Percentiles rank a stretch among this genome's conserved stretches.
Conservation (phyloP, 2,113 vertebrate species). For the Microcebus ravelobensis region DNA sequence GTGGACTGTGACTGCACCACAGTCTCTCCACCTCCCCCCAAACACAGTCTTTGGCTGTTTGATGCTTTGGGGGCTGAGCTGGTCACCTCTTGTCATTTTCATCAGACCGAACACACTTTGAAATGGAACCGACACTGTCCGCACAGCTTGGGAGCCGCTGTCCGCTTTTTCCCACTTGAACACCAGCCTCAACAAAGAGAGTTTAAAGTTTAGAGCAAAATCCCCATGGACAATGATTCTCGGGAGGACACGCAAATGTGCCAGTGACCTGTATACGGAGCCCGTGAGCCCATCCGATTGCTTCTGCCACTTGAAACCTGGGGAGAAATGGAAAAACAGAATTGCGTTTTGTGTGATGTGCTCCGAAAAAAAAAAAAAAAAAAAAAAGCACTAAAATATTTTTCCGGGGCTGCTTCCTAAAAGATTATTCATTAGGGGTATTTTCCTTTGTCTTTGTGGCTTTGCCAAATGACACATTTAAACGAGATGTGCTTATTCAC, state of each 20-base stretch:
- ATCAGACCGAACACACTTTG: conserved; percentile 5
- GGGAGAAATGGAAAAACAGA: conserved; percentile 45
- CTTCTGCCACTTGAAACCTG: conserved; percentile 46
- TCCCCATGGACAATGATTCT: conserved; percentile 62
- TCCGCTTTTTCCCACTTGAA: conserved; percentile 37
- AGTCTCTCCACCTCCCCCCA: accelerated
- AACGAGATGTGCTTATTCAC: not conserved
- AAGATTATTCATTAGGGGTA: not conserved
- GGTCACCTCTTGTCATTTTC: conserved; percentile 49
- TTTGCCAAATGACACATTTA: conserved; percentile 53
- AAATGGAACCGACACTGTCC: not conserved
- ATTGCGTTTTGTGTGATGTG: not conserved
- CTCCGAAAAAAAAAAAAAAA: not conserved
- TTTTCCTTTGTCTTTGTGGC: conserved; percentile 45
- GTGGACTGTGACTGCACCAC: conserved; percentile 20
- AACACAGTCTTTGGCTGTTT: not conserved
- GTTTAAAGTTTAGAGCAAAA: conserved; percentile 53
- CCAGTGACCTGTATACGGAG: conserved; percentile 67
- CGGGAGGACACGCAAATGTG: conserved; percentile 63
- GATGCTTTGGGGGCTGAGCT: not conserved
- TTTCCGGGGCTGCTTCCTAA: conserved; percentile 29
- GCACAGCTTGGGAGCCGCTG: not conserved
- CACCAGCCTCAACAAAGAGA: conserved; percentile 47
- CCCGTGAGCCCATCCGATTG: not conserved
- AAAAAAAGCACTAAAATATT: not conserved